These are phyloP conservation scores for Lepidurus couesii DNA, from an alignment of 1,140 invertebrate genomes.

Conservation along the genomic window DNA sequence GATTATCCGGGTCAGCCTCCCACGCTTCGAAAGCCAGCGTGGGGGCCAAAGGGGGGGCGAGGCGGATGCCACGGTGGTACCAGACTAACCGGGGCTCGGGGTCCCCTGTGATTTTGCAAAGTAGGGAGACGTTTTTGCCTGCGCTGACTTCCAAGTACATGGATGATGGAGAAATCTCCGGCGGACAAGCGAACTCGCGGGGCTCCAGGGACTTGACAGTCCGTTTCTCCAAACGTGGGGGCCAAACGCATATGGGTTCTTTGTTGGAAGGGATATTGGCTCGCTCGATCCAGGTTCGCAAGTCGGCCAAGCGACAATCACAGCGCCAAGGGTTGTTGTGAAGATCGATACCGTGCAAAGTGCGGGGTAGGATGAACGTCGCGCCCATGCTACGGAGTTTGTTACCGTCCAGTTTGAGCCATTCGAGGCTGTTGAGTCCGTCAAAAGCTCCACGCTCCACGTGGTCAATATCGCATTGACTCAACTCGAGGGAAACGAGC, in stretches of 20 bases:
- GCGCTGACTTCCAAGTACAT: conserved; percentile 67
- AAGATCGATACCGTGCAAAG: conserved; percentile 67
- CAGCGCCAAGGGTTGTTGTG: conserved; percentile 85
- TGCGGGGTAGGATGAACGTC: conserved; percentile 60
- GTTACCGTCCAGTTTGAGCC: conserved; percentile 76
- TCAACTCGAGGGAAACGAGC: conserved; percentile 73
- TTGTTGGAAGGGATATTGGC: conserved; percentile 62
- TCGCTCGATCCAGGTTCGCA: conserved; percentile 69
- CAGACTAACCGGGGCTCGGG: conserved; percentile 71
- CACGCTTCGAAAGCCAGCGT: conserved; percentile 11
- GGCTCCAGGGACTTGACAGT: conserved; percentile 61
- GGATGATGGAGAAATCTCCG: conserved; percentile 63
- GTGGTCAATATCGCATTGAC: conserved; percentile 64
- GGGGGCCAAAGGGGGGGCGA: conserved; percentile 30
- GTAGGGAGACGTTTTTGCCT: conserved; percentile 69
- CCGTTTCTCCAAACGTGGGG: conserved; percentile 57
- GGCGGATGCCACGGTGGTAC: conserved; percentile 61
- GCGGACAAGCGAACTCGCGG: conserved; percentile 73
- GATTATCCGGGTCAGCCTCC: conserved; percentile 23
- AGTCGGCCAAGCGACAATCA: conserved; percentile 68
- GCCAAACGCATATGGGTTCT: conserved; percentile 67
- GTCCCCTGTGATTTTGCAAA: conserved; percentile 68
- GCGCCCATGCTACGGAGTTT: conserved; percentile 63
- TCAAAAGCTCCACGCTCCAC: conserved; percentile 75
- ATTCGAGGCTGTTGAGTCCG: conserved; percentile 71